These are phyloP conservation scores for Tautogolabrus adspersus DNA, from an alignment of 2,113 vertebrate species.

Conservation along the genomic window DNA sequence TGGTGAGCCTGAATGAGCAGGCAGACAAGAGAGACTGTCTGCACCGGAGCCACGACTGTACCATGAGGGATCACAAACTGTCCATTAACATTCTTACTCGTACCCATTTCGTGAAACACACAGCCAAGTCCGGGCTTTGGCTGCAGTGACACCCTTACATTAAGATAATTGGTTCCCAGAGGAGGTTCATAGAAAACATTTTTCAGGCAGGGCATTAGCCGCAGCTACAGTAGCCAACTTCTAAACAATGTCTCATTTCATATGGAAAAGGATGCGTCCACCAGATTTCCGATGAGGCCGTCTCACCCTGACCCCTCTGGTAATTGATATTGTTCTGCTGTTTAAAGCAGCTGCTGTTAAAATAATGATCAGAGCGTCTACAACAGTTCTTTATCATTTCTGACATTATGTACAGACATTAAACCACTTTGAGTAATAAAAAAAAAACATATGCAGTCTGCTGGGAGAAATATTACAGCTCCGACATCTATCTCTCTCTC, in stretches of 20 bases:
- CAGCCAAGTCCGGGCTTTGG: conserved; percentile 35
- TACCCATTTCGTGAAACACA: conserved; percentile 56
- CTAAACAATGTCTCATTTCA: conserved; percentile 33
- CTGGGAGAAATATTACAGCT: not conserved
- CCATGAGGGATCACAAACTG: conserved; percentile 49
- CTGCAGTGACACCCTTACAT: conserved; percentile 44
- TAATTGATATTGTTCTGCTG: conserved; percentile 4
- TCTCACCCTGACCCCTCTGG: not conserved
- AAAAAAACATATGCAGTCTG: not conserved
- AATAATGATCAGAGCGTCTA: not conserved
- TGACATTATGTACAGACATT: conserved; percentile 8
- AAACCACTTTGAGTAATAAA: not conserved
- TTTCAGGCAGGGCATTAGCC: conserved; percentile 39
- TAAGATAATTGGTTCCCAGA: conserved; percentile 68
- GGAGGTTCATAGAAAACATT: conserved; percentile 53
- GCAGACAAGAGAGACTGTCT: conserved; percentile 37
- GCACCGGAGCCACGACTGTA: conserved; percentile 17
- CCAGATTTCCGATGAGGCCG: not conserved
- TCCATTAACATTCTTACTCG: conserved; percentile 66
- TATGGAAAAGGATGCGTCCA: conserved; percentile 20
- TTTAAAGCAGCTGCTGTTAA: not conserved
- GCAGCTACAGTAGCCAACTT: conserved; percentile 31
- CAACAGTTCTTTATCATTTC: not conserved
- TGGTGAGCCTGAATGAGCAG: conserved; percentile 50
- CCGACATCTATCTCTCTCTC: not conserved